Base-by-base conservation (phyloP, 2,113 vertebrate genomes). In the Labeo catla region DNA sequence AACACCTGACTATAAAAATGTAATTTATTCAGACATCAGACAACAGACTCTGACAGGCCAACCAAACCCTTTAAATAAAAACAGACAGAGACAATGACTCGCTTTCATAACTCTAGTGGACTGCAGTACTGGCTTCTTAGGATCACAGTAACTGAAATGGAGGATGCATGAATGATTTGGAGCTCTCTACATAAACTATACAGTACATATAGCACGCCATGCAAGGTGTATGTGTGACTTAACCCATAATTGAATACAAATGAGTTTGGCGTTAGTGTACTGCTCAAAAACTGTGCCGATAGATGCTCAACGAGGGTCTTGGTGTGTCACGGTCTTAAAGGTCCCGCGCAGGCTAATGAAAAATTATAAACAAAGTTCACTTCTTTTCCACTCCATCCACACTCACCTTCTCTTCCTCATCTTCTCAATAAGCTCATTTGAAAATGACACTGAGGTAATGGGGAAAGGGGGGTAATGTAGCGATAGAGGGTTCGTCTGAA, bases 261-360 rank as follows among this genome's bases (percentile, higher is more conserved):
- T 12, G 65, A 63, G 59, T 50, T 11, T 50, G 49, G 49, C 0
- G 49, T 28, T 28, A 2, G 28, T 39, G 39, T 39, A 2, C 3
- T 39, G 39, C 39, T 28, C 28, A 28, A 28, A 28, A 28, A 28
- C 28, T 28, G 28, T 28, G 28, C 11, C 49, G 3, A 12, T 12
- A 10, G 47, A 47, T 2, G 47, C 8, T 47, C 47, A 50, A 12
- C 49, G 2, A 50, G 3, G 49, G 49, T 50, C 54, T 59, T 59
- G 16, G 19, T 59, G 54, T 59, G 16, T 59, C 54, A 61, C 8
- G 8, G 57, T 5, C 19, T 61, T n/a, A 12, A 59, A 95, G 94
- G 94, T 95, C 93, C 93, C 84, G 89, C 88, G 91, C 90, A 93
- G 93, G 93, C 93, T 94, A 95, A 94, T 94, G 93, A 95, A 92